Evolutionary conservation across 2,797 vertebrate genomes (phyloP).

Genomic region (Allobates femoralis): DNA sequence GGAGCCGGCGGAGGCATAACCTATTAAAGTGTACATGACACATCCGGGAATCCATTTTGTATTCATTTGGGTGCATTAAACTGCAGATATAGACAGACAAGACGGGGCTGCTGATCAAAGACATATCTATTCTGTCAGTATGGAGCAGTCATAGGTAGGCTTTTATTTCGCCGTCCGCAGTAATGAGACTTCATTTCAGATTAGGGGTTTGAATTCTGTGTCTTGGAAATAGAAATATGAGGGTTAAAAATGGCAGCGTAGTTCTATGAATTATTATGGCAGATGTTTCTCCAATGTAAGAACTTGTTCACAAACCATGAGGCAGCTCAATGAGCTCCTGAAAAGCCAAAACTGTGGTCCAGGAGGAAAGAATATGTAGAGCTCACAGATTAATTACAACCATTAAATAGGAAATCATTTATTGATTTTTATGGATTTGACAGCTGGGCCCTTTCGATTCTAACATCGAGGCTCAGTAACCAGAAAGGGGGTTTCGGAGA

Average conservation of each 20-base stretch:
- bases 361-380: too few species aligned
- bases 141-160: not conserved
- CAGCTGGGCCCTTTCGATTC: too few species aligned
- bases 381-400: too few species aligned
- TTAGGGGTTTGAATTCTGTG: not conserved
- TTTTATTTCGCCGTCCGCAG: not conserved
- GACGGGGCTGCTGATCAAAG: conserved; percentile 5
- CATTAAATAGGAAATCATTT: too few species aligned
- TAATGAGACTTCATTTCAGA: not conserved
- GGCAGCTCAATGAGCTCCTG: too few species aligned
- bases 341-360: too few species aligned
- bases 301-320: not conserved
- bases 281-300: not conserved
- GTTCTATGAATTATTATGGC: not conserved
- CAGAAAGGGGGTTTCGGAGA: too few species aligned
- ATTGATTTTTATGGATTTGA: too few species aligned
- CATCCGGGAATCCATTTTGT: not conserved
- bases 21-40: conserved; percentile 15
- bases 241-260: not conserved
- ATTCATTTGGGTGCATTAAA: not conserved
- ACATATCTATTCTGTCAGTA: not conserved
- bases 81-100: not conserved
- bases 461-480: too few species aligned
- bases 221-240: not conserved
- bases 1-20: not conserved